Evolutionary conservation across 2,797 vertebrate species (phyloP), one percentile per base, ranked within the genome.

Genomic region (Sebastolobus alascanus): DNA sequence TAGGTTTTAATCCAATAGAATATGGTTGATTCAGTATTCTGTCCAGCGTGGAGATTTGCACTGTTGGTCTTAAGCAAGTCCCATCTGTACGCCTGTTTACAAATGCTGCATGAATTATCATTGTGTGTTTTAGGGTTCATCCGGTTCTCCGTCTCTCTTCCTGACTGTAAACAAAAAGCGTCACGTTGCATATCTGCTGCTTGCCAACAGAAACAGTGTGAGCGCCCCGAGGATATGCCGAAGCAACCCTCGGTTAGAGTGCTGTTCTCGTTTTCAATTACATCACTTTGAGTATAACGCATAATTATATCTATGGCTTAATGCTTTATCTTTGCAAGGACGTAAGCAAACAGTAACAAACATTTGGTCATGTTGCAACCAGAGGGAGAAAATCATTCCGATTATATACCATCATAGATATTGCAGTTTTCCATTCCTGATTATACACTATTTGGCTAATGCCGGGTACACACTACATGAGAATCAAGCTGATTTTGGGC

Each of bases 1-100:
- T 73, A 83, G 69, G 67, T 31, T 78, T 68, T 91, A 88, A 91
- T 90, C 87, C 88, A 90, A 77, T 89, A 74, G 50, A 78, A 68
- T 69, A 27, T 56, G 31, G 79, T 83, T 73, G 71, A 78, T 82
- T 83, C 79, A 78, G 68, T 85, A n/a, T 81, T 78, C 29, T 59
- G 5, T 80, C 58, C 8, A 59, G 37, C 2, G 2, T 61, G 27
- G 13, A 27, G 67, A 64, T 83, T 79, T 73, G 25, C n/a, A n/a
- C 14, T 11, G 20, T 29, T 12, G 1, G 46, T 65, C 50, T 64
- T 60, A 63, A 55, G 70, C 18, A 38, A 33, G n/a, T 56, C 18
- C 55, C 60, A 38, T 69, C 63, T 71, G 37, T 59, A 71, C 2
- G 12, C 10, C 18, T 54, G 4, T 73, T 82, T 77, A 64, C 40